Evolutionary conservation across 2,797 vertebrate species (phyloP), one percentile per base, ranked within the genome.

Genomic region (Benthosema pterotum): DNA sequence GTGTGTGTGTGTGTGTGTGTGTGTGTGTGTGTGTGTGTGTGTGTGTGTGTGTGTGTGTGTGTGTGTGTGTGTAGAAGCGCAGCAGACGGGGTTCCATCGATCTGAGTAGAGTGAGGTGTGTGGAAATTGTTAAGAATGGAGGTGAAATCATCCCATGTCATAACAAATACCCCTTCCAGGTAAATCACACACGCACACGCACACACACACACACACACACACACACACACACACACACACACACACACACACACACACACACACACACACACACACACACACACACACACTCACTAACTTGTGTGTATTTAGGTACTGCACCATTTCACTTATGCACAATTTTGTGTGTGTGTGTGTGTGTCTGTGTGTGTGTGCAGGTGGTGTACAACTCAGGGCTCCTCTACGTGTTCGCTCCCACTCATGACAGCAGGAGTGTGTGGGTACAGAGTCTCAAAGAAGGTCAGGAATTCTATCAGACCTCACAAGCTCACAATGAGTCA

Each of bases 111-210:
- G 92, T 99, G 79, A 93, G 91, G 61, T 99, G 97, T 83, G 96
- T 94, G 17, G 97, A 99, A 89, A 91, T 95, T 54, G 96, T 99
- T 64, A 97, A 91, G 88, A 96, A 86, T 11, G 93, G 92, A 54
- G 88, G 90, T 1, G 74, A 62, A 17, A 32, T 89, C 75, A 94
- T 96, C 79, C 96, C 96, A 61, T 99, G 97, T 82, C 92, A 95
- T 78, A 96, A 98, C 86, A 97, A 99, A 80, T 99, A 96, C 52
- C 94, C 97, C 0, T 99, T 99, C 85, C 97, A 99, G 95, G 97
- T 98, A 91, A 38, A 2, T 2, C 25, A 47, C 51, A 22, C 48
- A 14, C 62, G 57, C 60, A 48, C 72, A 69, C 57, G 58, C 61
- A 69, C 67, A 69, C 72, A 74, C 61, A 65, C 56, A 61, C 51